Evolutionary conservation across 2,888 invertebrate species (phyloP).

Genomic region (Calephelis perditalis): DNA sequence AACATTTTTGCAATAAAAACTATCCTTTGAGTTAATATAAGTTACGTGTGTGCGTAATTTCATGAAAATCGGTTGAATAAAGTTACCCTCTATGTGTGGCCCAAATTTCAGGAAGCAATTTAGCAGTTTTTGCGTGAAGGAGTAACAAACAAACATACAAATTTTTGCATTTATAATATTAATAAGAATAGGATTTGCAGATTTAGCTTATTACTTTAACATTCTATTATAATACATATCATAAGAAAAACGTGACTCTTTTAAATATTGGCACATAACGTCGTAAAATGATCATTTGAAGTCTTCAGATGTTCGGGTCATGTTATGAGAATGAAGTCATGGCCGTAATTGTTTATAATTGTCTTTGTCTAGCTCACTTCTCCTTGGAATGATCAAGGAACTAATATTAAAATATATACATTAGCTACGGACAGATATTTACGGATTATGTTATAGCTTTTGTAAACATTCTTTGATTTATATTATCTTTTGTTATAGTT

Average conservation of each 20-base stretch:
- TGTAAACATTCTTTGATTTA: constrained; percentile 7
- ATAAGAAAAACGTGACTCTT: neutral
- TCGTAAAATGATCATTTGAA: constrained; percentile 30
- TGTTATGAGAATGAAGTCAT: constrained; percentile 40
- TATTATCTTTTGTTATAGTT: neutral
- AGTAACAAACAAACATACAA: too few species aligned
- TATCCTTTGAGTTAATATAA: too few species aligned
- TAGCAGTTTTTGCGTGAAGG: too few species aligned
- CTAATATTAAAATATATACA: constrained; percentile 19
- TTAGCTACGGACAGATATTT: constrained; percentile 16
- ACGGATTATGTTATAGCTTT: neutral
- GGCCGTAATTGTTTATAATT: constrained; percentile 38
- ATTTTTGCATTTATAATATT: too few species aligned
- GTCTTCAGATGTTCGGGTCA: constrained; percentile 32
- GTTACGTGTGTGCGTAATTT: too few species aligned
- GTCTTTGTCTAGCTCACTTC: constrained; percentile 31
- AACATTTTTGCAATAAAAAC: too few species aligned
- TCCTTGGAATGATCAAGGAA: constrained; percentile 21
- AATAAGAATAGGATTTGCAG: too few species aligned
- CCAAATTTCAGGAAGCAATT: too few species aligned
- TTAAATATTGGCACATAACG: constrained; percentile 12
- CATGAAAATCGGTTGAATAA: too few species aligned
- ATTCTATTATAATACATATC: neutral
- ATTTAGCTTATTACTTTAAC: too few species aligned
- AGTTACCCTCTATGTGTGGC: too few species aligned